phyloP scores from a whole-genome alignment of 1,140 invertebrate species.

The Scylla paramamosain region DNA sequence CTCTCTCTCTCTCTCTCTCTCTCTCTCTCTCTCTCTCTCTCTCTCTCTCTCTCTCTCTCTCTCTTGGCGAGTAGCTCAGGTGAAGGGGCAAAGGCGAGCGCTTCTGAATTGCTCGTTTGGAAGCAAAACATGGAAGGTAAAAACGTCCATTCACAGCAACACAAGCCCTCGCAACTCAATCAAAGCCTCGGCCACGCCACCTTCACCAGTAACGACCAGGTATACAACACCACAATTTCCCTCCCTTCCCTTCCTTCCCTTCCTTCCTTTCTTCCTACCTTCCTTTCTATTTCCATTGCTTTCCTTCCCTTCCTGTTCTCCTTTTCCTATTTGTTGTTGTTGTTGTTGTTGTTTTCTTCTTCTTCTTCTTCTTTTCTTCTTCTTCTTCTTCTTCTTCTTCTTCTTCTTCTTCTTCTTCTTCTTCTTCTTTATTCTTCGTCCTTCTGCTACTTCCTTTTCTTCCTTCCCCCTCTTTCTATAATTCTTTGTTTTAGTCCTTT shows the following conservation, averaged over 20 bases:
- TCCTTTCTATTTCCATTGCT: background rate
- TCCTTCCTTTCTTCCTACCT: background rate
- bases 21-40: constrained; percentile 39
- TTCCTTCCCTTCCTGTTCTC: background rate
- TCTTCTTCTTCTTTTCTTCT: background rate
- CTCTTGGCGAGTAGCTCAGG: background rate
- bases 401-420: background rate
- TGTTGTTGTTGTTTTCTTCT: background rate
- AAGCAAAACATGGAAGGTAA: background rate
- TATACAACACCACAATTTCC: background rate
- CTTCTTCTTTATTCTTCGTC: background rate
- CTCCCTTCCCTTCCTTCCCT: background rate
- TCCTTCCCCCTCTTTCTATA: background rate
- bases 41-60: constrained; percentile 38
- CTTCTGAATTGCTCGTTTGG: constrained; percentile 47
- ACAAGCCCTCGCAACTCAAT: constrained; percentile 8
- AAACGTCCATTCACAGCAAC: background rate
- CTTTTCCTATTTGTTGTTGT: background rate
- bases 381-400: background rate
- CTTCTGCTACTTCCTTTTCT: background rate
- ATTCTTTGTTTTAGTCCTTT: background rate
- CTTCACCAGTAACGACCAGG: constrained; percentile 19
- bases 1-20: constrained; percentile 48
- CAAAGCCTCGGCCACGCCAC: background rate
- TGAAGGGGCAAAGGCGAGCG: background rate